Evolutionary conservation across 2,113 vertebrate species (phyloP), one percentile per base, ranked within the genome.

Genomic region (Anolis sagrei): DNA sequence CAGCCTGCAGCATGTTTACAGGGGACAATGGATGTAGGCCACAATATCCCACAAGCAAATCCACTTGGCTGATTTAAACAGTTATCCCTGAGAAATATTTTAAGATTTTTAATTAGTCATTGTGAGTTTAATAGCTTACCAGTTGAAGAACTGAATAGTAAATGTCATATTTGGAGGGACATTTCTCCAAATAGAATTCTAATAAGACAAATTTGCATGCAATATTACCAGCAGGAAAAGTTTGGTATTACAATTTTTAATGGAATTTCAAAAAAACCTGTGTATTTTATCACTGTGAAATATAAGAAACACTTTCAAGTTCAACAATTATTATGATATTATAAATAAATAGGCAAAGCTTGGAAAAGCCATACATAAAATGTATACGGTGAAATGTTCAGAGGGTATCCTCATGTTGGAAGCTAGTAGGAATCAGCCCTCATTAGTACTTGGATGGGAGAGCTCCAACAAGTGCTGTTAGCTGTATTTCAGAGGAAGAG

Each of bases 11-110:
- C 0, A 0, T 86, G 51, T 90, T 86, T 89, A 29, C 82, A 75
- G 87, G 79, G 81, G 76, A 83, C 76, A 89, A 54, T 88, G 78
- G 0, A 9, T 68, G 54, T 80, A n/a, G 81, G 48, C 86, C 76
- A 49, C 0, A 0, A 73, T 91, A 84, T 66, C 87, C 66, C 44
- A 87, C 9, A 19, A 36, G 91, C 73, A 70, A 69, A 3, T 2
- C 27, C 82, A 23, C 0, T 89, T 86, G 68, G 9, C 21, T 93
- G 54, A 27, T 54, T 83, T 13, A 25, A 49, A 18, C 73, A 69
- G 48, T 79, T 68, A 29, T 86, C 34, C 44, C 27, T 81, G 48
- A 62, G 39, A 84, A 21, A 29, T 82, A 80, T 39, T 82, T n/a
- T 16, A 87, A 64, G 14, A 51, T 90, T 85, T 85, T 83, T 66